These are phyloP conservation scores for Panthera leo DNA, from an alignment of 2,113 vertebrate genomes.

Conservation along the genomic window DNA sequence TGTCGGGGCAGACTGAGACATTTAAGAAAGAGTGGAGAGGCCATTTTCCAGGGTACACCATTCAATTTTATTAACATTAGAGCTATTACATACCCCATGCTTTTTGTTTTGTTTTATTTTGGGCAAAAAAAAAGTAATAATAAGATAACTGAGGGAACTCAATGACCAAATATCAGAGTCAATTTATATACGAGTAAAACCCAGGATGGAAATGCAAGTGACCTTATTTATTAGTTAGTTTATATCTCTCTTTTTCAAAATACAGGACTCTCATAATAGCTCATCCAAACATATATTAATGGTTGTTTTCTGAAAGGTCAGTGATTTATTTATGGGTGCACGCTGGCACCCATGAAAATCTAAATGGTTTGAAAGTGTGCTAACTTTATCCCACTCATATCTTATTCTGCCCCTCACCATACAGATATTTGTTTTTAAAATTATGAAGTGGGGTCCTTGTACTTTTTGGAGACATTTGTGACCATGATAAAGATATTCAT, in stretches of 20 bases:
- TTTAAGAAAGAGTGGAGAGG: conserved; percentile 70
- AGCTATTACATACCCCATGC: conserved; percentile 19
- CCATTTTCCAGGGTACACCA: conserved; percentile 54
- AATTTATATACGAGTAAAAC: conserved; percentile 58
- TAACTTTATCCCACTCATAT: neutral
- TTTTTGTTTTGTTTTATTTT: neutral
- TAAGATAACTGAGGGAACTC: conserved; percentile 61
- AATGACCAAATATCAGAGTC: conserved; percentile 57
- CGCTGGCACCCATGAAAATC: neutral
- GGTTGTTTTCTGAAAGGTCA: conserved; percentile 45
- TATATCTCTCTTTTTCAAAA: conserved; percentile 32
- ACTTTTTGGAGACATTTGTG: neutral
- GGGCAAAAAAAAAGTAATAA: conserved; percentile 52
- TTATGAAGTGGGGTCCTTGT: neutral
- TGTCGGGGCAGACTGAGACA: conserved; percentile 68
- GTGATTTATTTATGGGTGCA: neutral
- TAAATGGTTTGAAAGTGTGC: neutral
- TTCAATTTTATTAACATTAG: conserved; percentile 51
- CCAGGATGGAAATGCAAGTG: conserved; percentile 7
- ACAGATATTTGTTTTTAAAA: conserved; percentile 27
- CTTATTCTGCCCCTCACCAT: neutral
- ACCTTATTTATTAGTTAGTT: conserved; percentile 53
- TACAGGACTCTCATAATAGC: neutral
- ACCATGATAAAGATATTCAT: neutral
- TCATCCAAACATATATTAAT: conserved; percentile 23